Base-by-base conservation (phyloP, 2,888 invertebrate species). In the Scaptomyza caliginosa region DNA sequence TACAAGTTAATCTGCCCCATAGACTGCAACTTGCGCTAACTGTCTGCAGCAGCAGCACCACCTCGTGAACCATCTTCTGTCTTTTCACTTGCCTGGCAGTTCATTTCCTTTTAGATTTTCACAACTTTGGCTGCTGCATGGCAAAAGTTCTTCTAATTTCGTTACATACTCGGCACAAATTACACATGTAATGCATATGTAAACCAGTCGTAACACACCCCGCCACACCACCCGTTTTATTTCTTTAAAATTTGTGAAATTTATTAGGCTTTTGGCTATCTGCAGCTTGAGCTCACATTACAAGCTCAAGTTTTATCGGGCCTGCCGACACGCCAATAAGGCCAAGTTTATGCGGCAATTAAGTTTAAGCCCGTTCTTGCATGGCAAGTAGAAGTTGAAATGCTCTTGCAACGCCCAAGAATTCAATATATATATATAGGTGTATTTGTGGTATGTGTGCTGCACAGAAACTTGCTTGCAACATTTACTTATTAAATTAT, bases 171-270 rank as follows among this genome's bases (percentile, higher is more conserved):
- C 64, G 45, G 64, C 78, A 67, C 83, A 81, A 83, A 85, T 81
- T 86, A 82, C 81, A 82, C 84, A 86, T 82, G 81, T 82, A 86
- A 82, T 86, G 86, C 86, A 81, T 86, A 77, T 86, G 81, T 74
- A 81, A 68, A 46, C 60, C 45, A 16, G 67, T 26, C 57, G 24
- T n/a, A 17, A 28, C 3, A 11, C 8, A 10, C 6, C 19, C n/a
- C 7, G 5, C 0, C 2, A 19, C 5, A 13, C 19, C 11, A 0
- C 0, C 8, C 13, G 5, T 2, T 4, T 1, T 10, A 21, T 13
- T 11, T 8, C 19, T 34, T 21, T n/a, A 26, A 11, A 34, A 45
- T 54, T 51, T 51, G 42, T 43, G 68, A 66, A 85, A 85, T 82
- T 83, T 81, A 79, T 81, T 79, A 79, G 72, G 50, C 49, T 54